These are phyloP conservation scores for Thryonomys swinderianus DNA, from an alignment of 2,113 vertebrate genomes.

Conservation along the genomic window DNA sequence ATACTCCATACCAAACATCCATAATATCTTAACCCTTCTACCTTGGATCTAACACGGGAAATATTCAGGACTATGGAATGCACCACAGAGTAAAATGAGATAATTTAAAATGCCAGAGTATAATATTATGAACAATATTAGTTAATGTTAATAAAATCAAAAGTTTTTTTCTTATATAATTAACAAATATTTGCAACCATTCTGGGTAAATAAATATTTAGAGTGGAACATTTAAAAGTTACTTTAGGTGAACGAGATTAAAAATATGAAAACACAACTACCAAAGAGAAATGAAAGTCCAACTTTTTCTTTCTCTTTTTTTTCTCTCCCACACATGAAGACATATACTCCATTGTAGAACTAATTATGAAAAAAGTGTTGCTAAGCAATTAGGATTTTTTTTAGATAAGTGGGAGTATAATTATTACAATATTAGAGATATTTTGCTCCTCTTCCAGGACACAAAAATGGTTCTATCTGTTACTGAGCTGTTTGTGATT, in stretches of 20 bases:
- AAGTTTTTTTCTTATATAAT: background rate
- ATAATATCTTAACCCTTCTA: background rate
- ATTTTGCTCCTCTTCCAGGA: background rate
- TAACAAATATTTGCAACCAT: background rate
- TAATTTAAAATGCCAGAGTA: background rate
- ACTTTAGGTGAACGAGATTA: background rate
- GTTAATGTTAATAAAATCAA: background rate
- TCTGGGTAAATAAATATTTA: background rate
- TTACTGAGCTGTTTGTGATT: background rate
- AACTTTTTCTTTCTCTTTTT: background rate
- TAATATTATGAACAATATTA: background rate
- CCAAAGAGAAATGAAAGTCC: background rate
- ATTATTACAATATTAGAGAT: background rate
- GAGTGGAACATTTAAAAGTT: background rate
- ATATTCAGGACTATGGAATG: background rate
- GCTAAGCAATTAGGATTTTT: background rate
- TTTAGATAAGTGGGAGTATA: background rate
- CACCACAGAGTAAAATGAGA: background rate
- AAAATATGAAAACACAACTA: background rate
- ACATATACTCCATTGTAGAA: background rate
- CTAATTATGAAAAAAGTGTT: background rate
- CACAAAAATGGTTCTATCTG: background rate
- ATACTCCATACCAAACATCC: background rate
- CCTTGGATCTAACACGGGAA: background rate
- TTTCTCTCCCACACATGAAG: background rate